Evolutionary conservation across 1,140 invertebrate species (phyloP).

Genomic region (Drosophila sulfurigaster): DNA sequence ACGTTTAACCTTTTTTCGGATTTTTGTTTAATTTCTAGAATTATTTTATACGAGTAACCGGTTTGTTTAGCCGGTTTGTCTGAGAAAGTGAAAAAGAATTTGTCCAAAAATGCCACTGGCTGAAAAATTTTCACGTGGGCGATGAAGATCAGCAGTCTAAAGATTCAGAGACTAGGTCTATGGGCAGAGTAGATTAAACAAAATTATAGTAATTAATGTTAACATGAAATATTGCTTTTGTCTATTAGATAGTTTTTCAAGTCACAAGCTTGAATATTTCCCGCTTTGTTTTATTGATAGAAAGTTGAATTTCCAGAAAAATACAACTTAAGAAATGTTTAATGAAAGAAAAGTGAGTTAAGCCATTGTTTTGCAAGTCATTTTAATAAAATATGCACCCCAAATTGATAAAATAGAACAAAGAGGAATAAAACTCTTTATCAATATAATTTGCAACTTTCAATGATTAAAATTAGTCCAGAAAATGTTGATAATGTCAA

Average conservation of each 20-base stretch:
- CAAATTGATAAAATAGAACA: slow-evolving; percentile 1
- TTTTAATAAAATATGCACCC: not conserved
- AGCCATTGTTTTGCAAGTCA: too few relatives aligned
- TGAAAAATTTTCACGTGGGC: not conserved
- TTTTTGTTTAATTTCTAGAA: slow-evolving; percentile 41
- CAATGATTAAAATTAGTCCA: slow-evolving; percentile 26
- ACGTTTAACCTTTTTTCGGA: slow-evolving; percentile 8
- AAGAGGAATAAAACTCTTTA: slow-evolving; percentile 7
- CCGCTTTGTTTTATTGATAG: too few relatives aligned
- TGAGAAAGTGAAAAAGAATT: slow-evolving; percentile 66
- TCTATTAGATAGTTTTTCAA: too few relatives aligned
- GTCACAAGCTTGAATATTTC: too few relatives aligned
- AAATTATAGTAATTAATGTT: too few relatives aligned
- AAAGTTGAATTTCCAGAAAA: too few relatives aligned
- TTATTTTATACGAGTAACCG: slow-evolving; percentile 50
- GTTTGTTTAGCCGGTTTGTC: slow-evolving; percentile 54
- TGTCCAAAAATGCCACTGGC: slow-evolving; percentile 2
- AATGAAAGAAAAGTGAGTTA: too few relatives aligned
- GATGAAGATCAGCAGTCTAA: not conserved
- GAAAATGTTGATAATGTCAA: slow-evolving; percentile 24
- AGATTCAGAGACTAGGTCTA: not conserved
- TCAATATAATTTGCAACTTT: slow-evolving; percentile 2
- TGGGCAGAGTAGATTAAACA: not conserved
- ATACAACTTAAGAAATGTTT: too few relatives aligned
- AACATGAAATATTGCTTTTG: too few relatives aligned